Evolutionary conservation across 2,888 invertebrate genomes (phyloP).

Genomic region (Metopia argyrocephala): DNA sequence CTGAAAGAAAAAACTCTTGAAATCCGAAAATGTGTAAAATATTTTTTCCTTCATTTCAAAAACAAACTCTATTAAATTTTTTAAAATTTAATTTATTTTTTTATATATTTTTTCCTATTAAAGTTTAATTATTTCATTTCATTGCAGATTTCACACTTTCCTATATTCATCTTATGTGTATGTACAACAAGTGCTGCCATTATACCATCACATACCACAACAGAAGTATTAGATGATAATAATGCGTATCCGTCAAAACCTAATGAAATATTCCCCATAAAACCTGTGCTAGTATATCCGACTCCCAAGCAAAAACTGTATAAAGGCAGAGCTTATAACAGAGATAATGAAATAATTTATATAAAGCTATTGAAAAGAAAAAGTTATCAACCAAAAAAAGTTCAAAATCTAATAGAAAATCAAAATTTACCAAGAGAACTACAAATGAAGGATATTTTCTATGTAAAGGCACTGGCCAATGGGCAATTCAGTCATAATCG

Average conservation of each 20-base stretch:
- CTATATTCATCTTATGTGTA: constrained; percentile 19
- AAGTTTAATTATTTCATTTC: not conserved
- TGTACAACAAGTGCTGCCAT: constrained; percentile 10
- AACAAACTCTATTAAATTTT: too few relatives aligned
- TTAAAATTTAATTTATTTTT: too few relatives aligned
- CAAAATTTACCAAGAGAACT: constrained; percentile 62
- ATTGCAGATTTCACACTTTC: constrained; percentile 29
- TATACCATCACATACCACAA: constrained; percentile 3
- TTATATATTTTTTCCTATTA: not conserved
- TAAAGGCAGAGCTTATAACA: constrained; percentile 67
- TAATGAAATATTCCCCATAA: constrained; percentile 72
- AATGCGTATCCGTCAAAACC: constrained; percentile 66
- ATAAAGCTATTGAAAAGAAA: constrained; percentile 70
- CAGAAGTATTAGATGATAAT: not conserved
- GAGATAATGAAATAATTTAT: constrained; percentile 71
- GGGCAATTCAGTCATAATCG: constrained; percentile 75
- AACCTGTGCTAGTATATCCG: constrained; percentile 73
- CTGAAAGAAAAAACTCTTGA: too few relatives aligned
- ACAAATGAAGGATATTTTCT: constrained; percentile 73
- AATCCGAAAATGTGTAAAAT: too few relatives aligned
- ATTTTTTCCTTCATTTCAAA: too few relatives aligned
- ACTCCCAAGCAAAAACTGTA: constrained; percentile 54
- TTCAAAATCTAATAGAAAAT: constrained; percentile 60
- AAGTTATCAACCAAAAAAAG: constrained; percentile 71
- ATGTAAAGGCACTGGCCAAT: constrained; percentile 73